Evolutionary conservation across 2,888 invertebrate genomes (phyloP).

Genomic region (Acrobasis repandana): DNA sequence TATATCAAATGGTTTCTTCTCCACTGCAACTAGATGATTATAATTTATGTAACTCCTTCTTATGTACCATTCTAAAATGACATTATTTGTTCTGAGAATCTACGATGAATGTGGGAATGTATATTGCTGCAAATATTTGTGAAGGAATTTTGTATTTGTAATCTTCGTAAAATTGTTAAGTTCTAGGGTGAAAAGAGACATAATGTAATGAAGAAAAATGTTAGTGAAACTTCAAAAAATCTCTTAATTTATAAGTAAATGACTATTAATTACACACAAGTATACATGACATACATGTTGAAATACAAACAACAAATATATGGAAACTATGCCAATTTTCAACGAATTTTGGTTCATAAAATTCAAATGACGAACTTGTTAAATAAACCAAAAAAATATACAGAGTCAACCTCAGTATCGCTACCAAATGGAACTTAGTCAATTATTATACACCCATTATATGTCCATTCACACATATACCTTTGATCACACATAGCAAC

Average conservation of each 20-base stretch:
- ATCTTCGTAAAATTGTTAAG: background rate
- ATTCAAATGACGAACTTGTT: background rate
- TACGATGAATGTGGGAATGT: too few species aligned
- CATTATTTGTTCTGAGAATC: too few species aligned
- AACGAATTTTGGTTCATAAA: constrained; percentile 5
- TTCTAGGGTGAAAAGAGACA: background rate
- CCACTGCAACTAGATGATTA: too few species aligned
- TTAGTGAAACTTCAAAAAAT: background rate
- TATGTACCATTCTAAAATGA: too few species aligned
- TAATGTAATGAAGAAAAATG: background rate
- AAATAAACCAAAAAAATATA: background rate
- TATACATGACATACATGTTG: too few species aligned
- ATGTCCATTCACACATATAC: background rate
- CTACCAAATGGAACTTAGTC: constrained; percentile 6
- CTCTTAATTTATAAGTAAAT: background rate
- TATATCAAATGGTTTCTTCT: too few species aligned
- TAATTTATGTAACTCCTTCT: too few species aligned
- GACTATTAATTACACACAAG: too few species aligned
- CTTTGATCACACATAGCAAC: too few species aligned
- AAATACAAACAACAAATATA: too few species aligned
- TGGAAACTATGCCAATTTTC: background rate
- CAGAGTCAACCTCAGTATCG: background rate
- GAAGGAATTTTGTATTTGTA: background rate
- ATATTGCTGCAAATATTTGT: background rate
- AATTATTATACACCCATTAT: constrained; percentile 15